These are phyloP conservation scores for Schizopygopsis pylzovi DNA, from an alignment of 2,797 vertebrate species.

Conservation along the genomic window DNA sequence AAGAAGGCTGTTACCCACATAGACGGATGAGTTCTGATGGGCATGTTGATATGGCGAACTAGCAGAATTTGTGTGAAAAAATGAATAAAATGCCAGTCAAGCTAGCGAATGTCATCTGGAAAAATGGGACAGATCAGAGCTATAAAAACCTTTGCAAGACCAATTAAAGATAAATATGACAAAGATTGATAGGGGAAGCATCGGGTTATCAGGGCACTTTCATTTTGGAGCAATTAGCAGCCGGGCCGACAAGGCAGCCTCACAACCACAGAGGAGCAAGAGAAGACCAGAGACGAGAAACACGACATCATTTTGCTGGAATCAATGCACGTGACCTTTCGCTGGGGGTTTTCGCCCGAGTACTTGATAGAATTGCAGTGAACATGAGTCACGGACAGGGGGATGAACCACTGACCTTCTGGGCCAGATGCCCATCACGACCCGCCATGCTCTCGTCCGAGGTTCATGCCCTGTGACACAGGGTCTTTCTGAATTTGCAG, in stretches of 20 bases:
- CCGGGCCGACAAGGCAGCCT: slow-evolving; percentile 52
- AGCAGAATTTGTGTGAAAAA: slow-evolving; percentile 71
- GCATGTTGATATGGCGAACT: slow-evolving; percentile 65
- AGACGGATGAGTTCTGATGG: slow-evolving; percentile 72
- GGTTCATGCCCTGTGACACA: slow-evolving; percentile 48
- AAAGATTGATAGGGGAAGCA: slow-evolving; percentile 59
- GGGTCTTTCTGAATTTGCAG: slow-evolving; percentile 56
- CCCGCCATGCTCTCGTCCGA: slow-evolving; percentile 26
- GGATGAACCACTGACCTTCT: slow-evolving; percentile 60
- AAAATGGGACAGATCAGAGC: slow-evolving; percentile 58
- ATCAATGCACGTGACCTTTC: slow-evolving; percentile 72
- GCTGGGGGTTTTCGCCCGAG: slow-evolving; percentile 40
- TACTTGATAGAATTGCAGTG: slow-evolving; percentile 51
- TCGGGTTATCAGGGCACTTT: slow-evolving; percentile 69
- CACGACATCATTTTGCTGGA: slow-evolving; percentile 68
- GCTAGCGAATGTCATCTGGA: slow-evolving; percentile 69
- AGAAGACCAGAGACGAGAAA: slow-evolving; percentile 58
- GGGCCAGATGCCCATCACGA: slow-evolving; percentile 36
- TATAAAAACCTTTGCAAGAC: slow-evolving; percentile 60
- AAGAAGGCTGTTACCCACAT: slow-evolving; percentile 65
- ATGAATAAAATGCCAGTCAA: slow-evolving; percentile 73
- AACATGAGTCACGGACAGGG: slow-evolving; percentile 60
- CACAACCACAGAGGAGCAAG: slow-evolving; percentile 61
- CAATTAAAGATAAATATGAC: slow-evolving; percentile 75
- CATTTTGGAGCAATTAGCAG: slow-evolving; percentile 73